Evolutionary conservation across 2,888 invertebrate genomes (phyloP).

Genomic region (Hypomecis punctinalis): DNA sequence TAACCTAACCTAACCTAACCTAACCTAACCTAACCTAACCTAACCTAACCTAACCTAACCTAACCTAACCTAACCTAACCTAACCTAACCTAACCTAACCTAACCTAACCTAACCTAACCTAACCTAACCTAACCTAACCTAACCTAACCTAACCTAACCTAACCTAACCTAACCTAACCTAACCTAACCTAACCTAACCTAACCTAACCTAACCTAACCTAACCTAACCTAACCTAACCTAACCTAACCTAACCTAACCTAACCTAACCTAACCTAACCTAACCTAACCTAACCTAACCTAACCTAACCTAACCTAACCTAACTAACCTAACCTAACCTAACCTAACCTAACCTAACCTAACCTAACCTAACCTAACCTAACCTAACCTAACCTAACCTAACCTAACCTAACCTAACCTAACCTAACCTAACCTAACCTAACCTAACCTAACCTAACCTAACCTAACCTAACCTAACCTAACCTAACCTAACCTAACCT

Average conservation of each 20-base stretch:
- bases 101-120: background rate
- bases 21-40: slow-evolving; percentile 8
- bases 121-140: slow-evolving; percentile 21
- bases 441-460: slow-evolving; percentile 33
- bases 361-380: slow-evolving; percentile 21
- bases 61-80: slow-evolving; percentile 13
- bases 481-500: slow-evolving; percentile 29
- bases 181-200: slow-evolving; percentile 35
- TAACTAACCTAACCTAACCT: slow-evolving; percentile 14
- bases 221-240: slow-evolving; percentile 33
- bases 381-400: slow-evolving; percentile 11
- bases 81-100: slow-evolving; percentile 1
- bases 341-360: slow-evolving; percentile 12
- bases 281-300: slow-evolving; percentile 30
- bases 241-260: slow-evolving; percentile 36
- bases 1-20: slow-evolving; percentile 14
- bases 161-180: slow-evolving; percentile 34
- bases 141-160: slow-evolving; percentile 22
- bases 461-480: slow-evolving; percentile 6
- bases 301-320: slow-evolving; percentile 10
- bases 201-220: slow-evolving; percentile 31
- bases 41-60: slow-evolving; percentile 14
- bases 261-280: slow-evolving; percentile 36
- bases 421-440: slow-evolving; percentile 34
- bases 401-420: slow-evolving; percentile 30